Evolutionary conservation across 2,888 invertebrate species (phyloP).

Genomic region (Drosophila basisetae): DNA sequence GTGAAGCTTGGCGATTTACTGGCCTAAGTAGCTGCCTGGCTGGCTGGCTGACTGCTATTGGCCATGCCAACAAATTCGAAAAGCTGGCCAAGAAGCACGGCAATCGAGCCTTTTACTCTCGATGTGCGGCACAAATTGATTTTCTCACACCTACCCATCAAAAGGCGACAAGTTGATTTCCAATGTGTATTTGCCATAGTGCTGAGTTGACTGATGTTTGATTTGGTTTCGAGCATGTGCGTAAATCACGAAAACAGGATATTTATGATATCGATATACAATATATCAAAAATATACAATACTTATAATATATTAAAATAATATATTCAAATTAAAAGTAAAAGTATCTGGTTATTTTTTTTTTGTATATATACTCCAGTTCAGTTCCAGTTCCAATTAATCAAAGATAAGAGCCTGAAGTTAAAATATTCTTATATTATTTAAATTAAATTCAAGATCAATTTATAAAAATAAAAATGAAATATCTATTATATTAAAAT

Average conservation of each 20-base stretch:
- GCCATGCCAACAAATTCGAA: conserved; percentile 28
- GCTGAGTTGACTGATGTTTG: conserved; percentile 1
- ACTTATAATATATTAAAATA: neutral
- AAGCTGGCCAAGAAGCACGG: conserved; percentile 47
- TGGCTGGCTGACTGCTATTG: conserved; percentile 1
- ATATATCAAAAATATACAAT: neutral
- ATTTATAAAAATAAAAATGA: neutral
- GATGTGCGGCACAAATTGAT: conserved; percentile 67
- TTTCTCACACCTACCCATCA: conserved; percentile 64
- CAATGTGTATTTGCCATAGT: conserved; percentile 27
- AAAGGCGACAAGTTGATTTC: conserved; percentile 64
- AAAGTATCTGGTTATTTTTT: neutral
- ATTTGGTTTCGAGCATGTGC: neutral
- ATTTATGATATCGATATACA: neutral
- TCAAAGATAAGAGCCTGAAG: neutral
- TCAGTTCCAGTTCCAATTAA: too few species aligned
- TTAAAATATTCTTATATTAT: neutral
- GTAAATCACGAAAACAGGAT: too few species aligned
- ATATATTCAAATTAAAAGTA: neutral
- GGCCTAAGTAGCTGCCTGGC: conserved; percentile 63
- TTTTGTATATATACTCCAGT: neutral
- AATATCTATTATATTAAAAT: too few species aligned
- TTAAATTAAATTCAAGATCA: neutral
- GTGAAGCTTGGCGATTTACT: conserved; percentile 64
- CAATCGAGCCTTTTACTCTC: conserved; percentile 34